Evolutionary conservation across 2,888 invertebrate genomes (phyloP).

Genomic region (Ormyrus rosae): DNA sequence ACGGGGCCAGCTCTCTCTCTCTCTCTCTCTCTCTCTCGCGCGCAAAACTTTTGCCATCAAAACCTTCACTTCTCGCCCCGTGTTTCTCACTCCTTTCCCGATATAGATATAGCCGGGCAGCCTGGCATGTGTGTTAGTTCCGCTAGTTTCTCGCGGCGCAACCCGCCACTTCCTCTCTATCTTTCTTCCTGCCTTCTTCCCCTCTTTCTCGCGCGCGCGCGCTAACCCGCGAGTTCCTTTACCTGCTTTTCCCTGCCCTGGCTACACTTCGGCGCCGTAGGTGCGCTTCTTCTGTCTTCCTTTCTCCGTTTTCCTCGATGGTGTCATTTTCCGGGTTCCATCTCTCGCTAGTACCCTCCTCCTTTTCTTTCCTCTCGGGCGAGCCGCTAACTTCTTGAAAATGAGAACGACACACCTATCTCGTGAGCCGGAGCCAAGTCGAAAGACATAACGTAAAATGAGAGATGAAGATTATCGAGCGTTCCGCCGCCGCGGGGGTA

Average conservation of each 20-base stretch:
- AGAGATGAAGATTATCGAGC: conserved; percentile 46
- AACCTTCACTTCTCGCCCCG: conserved; percentile 56
- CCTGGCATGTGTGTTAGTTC: conserved; percentile 14
- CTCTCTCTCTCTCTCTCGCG: not conserved
- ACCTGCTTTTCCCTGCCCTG: conserved; percentile 1
- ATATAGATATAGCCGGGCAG: conserved; percentile 12
- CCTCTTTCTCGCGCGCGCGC: not conserved
- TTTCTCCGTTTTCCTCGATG: not conserved
- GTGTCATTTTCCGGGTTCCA: not conserved
- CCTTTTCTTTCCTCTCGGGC: not conserved
- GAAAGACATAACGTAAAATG: conserved; percentile 43
- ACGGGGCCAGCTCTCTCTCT: conserved; percentile 11
- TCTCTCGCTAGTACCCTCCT: not conserved
- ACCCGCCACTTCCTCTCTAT: conserved; percentile 1
- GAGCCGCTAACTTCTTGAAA: conserved; percentile 25
- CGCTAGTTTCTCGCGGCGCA: conserved; percentile 34
- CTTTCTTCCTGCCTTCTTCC: conserved; percentile 14
- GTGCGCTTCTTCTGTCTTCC: not conserved
- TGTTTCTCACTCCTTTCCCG: conserved; percentile 37
- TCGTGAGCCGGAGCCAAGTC: conserved; percentile 13
- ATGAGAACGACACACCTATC: not conserved
- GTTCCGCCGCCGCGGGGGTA: not conserved
- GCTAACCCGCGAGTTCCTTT: conserved; percentile 1
- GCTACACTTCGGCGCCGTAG: not conserved
- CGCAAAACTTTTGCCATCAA: conserved; percentile 54